Evolutionary conservation across 2,113 vertebrate species (phyloP).

Genomic region (Cichladusa arquata): DNA sequence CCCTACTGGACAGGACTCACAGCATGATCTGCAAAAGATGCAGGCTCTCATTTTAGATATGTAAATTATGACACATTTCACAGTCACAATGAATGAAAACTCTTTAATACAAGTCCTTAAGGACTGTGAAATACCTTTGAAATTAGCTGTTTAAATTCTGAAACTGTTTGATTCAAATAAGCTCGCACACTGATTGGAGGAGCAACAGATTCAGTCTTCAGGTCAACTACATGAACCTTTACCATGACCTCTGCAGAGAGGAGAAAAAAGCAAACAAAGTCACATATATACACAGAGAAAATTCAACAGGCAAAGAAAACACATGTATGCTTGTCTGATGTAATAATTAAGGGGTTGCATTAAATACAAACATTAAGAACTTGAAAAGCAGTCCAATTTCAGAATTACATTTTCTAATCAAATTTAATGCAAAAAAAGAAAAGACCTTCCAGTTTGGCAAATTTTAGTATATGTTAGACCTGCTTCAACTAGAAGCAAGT

Average conservation of each 20-base stretch:
- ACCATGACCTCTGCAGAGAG: slow-evolving; percentile 93
- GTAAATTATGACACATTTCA: background rate
- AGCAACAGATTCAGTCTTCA: slow-evolving; percentile 88
- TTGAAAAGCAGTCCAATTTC: background rate
- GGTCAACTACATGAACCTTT: slow-evolving; percentile 92
- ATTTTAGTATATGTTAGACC: background rate
- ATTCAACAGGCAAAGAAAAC: background rate
- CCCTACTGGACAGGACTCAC: background rate
- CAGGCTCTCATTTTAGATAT: background rate
- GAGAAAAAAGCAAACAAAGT: background rate
- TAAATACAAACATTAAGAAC: background rate
- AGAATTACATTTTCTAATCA: background rate
- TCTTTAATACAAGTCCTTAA: background rate
- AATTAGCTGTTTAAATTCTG: slow-evolving; percentile 95
- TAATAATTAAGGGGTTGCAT: background rate
- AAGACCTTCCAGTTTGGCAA: background rate
- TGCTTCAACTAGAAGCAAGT: background rate
- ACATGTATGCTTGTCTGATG: background rate
- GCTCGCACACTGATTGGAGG: slow-evolving; percentile 90
- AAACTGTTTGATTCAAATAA: slow-evolving; percentile 94
- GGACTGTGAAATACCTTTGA: slow-evolving; percentile 82
- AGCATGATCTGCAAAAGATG: background rate
- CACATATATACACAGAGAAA: background rate
- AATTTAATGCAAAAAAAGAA: background rate
- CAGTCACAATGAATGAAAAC: background rate